Percentiles rank a stretch among this genome's conserved stretches.
phyloP scores from a whole-genome alignment of 2,888 invertebrate species.

The Drosophila maculinotata region DNA sequence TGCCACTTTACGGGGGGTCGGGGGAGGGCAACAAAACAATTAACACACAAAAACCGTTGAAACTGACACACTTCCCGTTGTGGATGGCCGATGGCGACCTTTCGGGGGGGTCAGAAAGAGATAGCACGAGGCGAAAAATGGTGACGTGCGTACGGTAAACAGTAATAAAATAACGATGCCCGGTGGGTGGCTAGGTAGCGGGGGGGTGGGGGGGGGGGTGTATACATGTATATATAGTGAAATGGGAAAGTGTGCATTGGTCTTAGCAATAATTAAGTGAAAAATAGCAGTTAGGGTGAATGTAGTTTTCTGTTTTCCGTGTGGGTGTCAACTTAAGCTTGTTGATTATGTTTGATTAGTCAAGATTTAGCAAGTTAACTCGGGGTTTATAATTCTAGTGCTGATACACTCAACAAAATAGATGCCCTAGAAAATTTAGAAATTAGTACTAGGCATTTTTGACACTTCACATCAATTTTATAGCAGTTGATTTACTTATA shows the following conservation, averaged over 20 bases:
- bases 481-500: no score
- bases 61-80: constrained; percentile 72
- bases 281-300: constrained; percentile 65
- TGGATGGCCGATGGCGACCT: constrained; percentile 10
- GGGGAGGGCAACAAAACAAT: constrained; percentile 61
- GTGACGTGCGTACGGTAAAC: constrained; percentile 66
- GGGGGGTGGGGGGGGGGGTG: constrained; percentile 8
- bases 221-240: constrained; percentile 14
- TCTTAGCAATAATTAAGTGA: constrained; percentile 75
- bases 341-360: constrained; percentile 77
- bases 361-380: constrained; percentile 61
- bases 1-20: constrained; percentile 22
- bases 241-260: constrained; percentile 38
- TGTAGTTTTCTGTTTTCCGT: constrained; percentile 3
- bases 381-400: constrained; percentile 15
- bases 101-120: constrained; percentile 29
- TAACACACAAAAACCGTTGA: constrained; percentile 70
- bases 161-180: constrained; percentile 70
- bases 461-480: no score
- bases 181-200: constrained; percentile 54
- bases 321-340: constrained; percentile 63
- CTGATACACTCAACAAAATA: constrained; percentile 1
- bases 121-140: constrained; percentile 23
- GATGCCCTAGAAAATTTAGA: no score
- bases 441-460: no score